Evolutionary conservation across 2,888 invertebrate species (phyloP).

Genomic region (Syritta pipiens): DNA sequence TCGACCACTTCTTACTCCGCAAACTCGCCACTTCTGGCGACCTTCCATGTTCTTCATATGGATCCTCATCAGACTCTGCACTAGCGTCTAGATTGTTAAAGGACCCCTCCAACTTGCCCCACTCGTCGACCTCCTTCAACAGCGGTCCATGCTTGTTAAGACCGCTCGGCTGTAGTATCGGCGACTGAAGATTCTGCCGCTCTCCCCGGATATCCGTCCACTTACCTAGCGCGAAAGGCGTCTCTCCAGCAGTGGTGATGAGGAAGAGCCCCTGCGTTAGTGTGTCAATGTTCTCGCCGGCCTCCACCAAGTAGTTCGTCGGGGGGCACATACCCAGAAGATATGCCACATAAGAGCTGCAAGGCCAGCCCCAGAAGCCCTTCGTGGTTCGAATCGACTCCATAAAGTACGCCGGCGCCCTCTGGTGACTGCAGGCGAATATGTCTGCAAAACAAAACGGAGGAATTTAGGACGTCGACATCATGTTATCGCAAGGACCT

Average conservation of each 20-base stretch:
- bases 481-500: too few species aligned
- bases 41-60: too few species aligned
- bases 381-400: conserved; percentile 83
- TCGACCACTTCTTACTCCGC: not conserved
- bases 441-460: conserved; percentile 78
- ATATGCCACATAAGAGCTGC: conserved; percentile 82
- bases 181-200: not conserved
- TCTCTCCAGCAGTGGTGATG: conserved; percentile 81
- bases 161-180: conserved; percentile 15
- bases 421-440: conserved; percentile 84
- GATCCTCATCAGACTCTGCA: too few species aligned
- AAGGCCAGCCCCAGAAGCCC: conserved; percentile 86
- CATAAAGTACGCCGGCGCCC: conserved; percentile 83
- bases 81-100: too few species aligned
- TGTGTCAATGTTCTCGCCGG: conserved; percentile 80
- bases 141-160: conserved; percentile 72
- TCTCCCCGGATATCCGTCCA: conserved; percentile 79
- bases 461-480: not conserved
- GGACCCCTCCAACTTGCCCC: conserved; percentile 76
- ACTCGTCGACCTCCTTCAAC: conserved; percentile 76
- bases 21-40: too few species aligned
- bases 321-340: conserved; percentile 82
- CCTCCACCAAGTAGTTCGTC: conserved; percentile 78
- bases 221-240: conserved; percentile 83
- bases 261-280: conserved; percentile 81